These are phyloP conservation scores for Polydrusus cervinus DNA, from an alignment of 2,888 invertebrate species.

Conservation along the genomic window DNA sequence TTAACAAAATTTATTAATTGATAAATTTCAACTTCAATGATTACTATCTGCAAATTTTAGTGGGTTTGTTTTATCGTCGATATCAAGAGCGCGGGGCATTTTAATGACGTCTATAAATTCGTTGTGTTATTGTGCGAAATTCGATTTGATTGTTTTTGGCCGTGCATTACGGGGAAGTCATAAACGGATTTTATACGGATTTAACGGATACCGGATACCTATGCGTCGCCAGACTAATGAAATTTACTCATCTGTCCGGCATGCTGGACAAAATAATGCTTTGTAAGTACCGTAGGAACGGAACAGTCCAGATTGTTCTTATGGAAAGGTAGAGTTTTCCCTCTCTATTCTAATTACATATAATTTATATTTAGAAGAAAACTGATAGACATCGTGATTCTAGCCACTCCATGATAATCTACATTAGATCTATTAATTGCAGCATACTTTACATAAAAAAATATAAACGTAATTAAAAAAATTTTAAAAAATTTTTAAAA, in stretches of 20 bases:
- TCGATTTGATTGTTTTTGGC: conserved; percentile 60
- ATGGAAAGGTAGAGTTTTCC: too few relatives aligned
- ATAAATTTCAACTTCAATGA: conserved; percentile 57
- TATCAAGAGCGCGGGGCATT: conserved; percentile 55
- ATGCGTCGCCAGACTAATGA: conserved; percentile 58
- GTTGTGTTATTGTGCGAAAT: conserved; percentile 58
- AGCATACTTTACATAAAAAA: too few relatives aligned
- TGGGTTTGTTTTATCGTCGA: conserved; percentile 56
- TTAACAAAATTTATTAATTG: conserved; percentile 57
- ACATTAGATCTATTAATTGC: too few relatives aligned
- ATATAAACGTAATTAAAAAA: too few relatives aligned
- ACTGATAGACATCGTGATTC: too few relatives aligned
- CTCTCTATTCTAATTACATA: too few relatives aligned
- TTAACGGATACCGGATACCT: conserved; percentile 58
- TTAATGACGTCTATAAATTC: conserved; percentile 58
- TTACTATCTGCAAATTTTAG: conserved; percentile 57
- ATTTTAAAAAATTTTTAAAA: too few relatives aligned
- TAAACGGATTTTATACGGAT: conserved; percentile 61
- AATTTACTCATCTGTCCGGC: conserved; percentile 35
- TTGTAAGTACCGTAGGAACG: too few relatives aligned
- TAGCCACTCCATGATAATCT: too few relatives aligned
- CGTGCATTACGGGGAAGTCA: conserved; percentile 62
- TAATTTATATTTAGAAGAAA: too few relatives aligned
- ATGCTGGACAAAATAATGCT: neutral
- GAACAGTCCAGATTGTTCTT: too few relatives aligned